Evolutionary conservation across 2,888 invertebrate species (phyloP).

Genomic region (Pollenia griseotomentosa): DNA sequence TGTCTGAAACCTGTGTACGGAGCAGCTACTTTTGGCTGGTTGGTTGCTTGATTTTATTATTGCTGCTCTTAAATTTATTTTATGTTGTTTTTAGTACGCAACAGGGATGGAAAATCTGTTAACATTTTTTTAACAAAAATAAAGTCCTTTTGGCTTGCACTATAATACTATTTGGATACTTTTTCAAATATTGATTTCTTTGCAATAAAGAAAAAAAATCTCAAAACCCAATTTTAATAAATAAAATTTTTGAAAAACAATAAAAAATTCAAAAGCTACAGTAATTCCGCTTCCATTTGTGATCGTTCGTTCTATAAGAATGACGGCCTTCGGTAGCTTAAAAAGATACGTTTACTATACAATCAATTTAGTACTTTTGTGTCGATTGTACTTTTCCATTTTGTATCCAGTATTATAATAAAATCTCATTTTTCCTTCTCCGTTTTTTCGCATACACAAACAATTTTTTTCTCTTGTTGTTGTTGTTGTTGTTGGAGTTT

Average conservation of each 20-base stretch:
- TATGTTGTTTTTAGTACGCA: constrained; percentile 3
- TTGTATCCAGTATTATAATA: too few species aligned
- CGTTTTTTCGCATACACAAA: neutral
- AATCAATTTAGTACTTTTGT: too few species aligned
- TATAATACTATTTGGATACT: neutral
- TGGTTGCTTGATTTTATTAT: constrained; percentile 48
- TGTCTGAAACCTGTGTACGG: constrained; percentile 34
- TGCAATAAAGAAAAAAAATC: too few species aligned
- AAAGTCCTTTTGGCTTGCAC: neutral
- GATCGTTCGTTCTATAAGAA: too few species aligned
- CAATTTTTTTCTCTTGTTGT: neutral
- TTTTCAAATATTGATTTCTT: too few species aligned
- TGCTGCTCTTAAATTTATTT: constrained; percentile 32
- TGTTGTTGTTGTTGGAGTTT: constrained; percentile 52
- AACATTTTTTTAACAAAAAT: neutral
- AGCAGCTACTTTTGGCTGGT: constrained; percentile 48
- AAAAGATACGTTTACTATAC: too few species aligned
- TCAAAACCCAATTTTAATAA: too few species aligned
- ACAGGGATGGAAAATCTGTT: constrained; percentile 15
- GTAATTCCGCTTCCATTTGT: too few species aligned
- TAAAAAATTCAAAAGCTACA: too few species aligned
- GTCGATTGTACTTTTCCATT: too few species aligned
- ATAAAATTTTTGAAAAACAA: too few species aligned
- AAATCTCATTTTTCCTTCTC: neutral
- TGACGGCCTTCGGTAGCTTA: too few species aligned